A percentile compares a stretch with the other conserved stretches of the same genome.
Evolutionary conservation across 35 echinoderm and acorn worm species (phyloP).

Genomic region (Eucidaris tribuloides): DNA sequence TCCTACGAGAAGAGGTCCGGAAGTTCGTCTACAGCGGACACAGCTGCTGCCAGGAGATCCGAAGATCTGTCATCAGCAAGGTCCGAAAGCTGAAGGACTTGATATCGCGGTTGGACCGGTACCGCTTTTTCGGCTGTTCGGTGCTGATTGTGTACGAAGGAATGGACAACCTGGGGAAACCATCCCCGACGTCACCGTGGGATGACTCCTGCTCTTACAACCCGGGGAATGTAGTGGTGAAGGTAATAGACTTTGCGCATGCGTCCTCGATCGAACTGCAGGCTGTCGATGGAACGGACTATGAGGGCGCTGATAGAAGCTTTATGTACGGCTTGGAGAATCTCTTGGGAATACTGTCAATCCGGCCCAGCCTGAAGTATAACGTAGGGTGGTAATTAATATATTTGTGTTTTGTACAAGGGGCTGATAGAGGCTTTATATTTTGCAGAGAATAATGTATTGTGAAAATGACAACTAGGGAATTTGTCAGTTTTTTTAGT

Average conservation of each 20-base stretch:
- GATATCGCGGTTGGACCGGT: constrained; percentile 18
- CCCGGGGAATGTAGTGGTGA: constrained; percentile 16
- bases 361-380: too few relatives aligned
- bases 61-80: constrained; percentile 18
- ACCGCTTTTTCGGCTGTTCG: constrained; percentile 58
- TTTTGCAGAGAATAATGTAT: too few relatives aligned
- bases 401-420: too few relatives aligned
- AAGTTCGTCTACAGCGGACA: constrained; percentile 36
- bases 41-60: constrained; percentile 19
- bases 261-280: constrained; percentile 6
- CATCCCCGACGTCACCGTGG: neutral
- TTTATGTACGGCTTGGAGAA: constrained; percentile 58
- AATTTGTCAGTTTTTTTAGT: too few relatives aligned
- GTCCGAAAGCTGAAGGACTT: constrained; percentile 28
- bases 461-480: too few relatives aligned
- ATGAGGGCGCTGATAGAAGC: constrained; percentile 31
- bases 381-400: too few relatives aligned
- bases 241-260: constrained; percentile 58
- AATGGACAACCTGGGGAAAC: neutral
- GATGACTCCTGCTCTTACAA: neutral
- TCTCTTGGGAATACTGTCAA: constrained; percentile 21
- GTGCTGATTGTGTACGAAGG: constrained; percentile 58
- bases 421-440: too few relatives aligned
- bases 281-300: neutral
- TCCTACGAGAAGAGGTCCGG: constrained; percentile 17